Base-by-base conservation (phyloP, 2,888 invertebrate species). In the Liopterus haemorrhoidalis region DNA sequence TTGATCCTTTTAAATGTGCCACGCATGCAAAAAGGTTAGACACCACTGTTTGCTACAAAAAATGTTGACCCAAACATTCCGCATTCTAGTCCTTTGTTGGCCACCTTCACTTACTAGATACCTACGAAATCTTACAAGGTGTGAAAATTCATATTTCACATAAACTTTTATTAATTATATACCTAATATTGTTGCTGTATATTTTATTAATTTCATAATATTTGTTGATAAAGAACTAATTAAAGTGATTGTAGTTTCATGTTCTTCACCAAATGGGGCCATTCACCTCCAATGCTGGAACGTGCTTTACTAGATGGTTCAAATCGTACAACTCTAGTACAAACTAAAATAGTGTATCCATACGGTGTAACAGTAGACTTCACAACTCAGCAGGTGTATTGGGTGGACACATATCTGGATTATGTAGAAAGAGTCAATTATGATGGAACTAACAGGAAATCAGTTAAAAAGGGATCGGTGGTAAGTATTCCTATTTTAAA, bases 351-450 rank as follows among this genome's bases (percentile, higher is more conserved):
- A 48, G 84, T 87, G 52, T 86, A 86, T 69, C 88, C 88, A 1
- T 75, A 77, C 54, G 82, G 82, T 44, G 72, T 88, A 21, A 72
- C 83, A 12, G 72, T 85, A 38, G 89, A 90, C 70, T 75, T 78
- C 53, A 77, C 85, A 24, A 76, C 76, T 38, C 73, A 78, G 57
- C 74, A 76, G 58, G 74, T 88, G 15, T 88, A 85, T 68, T 88
- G 87, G 87, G 79, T 82, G 41, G 90, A 90, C 67, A 77, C 79
- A 5, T 87, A 85, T 68, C 72, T 87, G 57, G 86, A 86, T 70
- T 79, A 78, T 57, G 76, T 90, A 4, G 86, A 89, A 68, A 72
- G 84, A 48, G 77, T 84, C 15, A 79, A 85, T 69, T 90, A 89
- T 66, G 74, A 82, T 60, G 89, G 88, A 6, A 68, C 67, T 11